Conservation (phyloP, 2,888 invertebrate species). For the Cataglyphis altisquamis region DNA sequence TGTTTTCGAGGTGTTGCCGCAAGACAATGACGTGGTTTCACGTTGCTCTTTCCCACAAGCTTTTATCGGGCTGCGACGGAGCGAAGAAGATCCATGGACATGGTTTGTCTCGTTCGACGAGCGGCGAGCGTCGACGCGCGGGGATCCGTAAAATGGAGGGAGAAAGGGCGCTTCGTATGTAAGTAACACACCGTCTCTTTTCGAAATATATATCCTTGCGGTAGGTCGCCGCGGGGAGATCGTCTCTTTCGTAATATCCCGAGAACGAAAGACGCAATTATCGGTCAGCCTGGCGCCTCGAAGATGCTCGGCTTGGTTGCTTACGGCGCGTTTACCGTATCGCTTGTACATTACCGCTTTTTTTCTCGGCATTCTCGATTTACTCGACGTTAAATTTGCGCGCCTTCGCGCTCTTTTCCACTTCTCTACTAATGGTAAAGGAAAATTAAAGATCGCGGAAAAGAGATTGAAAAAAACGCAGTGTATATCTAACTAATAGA, state of each 20-base stretch:
- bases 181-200: slow-evolving; percentile 63
- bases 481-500: background rate
- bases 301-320: slow-evolving; percentile 28
- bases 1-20: slow-evolving; percentile 12
- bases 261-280: slow-evolving; percentile 49
- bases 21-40: slow-evolving; percentile 28
- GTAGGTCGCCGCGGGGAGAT: slow-evolving; percentile 57
- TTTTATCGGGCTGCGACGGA: slow-evolving; percentile 62
- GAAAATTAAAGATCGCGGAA: background rate
- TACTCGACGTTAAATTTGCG: slow-evolving; percentile 14
- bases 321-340: slow-evolving; percentile 39
- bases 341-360: slow-evolving; percentile 41
- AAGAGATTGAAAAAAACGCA: background rate
- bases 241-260: slow-evolving; percentile 6
- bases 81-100: slow-evolving; percentile 60
- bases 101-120: slow-evolving; percentile 70
- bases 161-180: slow-evolving; percentile 52
- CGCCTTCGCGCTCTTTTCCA: background rate
- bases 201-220: slow-evolving; percentile 65
- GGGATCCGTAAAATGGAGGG: slow-evolving; percentile 49
- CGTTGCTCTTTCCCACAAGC: slow-evolving; percentile 51
- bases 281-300: slow-evolving; percentile 38
- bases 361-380: slow-evolving; percentile 28
- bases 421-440: background rate
- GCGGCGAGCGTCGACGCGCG: slow-evolving; percentile 69